phyloP scores from a whole-genome alignment of 1,140 invertebrate species.

The Acyrthosiphon pisum region DNA sequence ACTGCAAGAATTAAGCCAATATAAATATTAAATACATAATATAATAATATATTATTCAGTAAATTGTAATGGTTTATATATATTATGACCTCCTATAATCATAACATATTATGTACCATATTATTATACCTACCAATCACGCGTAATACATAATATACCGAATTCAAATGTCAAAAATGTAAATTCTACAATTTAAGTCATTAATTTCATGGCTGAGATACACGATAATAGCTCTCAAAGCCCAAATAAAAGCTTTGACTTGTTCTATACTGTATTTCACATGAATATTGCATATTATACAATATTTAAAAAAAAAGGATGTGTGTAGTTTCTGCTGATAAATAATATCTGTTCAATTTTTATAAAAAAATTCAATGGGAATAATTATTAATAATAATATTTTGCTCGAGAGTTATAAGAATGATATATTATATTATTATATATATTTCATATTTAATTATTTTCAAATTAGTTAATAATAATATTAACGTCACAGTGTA shows the following conservation, averaged over 20 bases:
- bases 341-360: too few species aligned
- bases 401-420: too few species aligned
- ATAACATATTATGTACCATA: not conserved
- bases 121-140: not conserved
- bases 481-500: not conserved
- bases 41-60: not conserved
- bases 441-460: not conserved
- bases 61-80: not conserved
- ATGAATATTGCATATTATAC: too few species aligned
- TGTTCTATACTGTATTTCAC: too few species aligned
- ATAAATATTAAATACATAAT: not conserved
- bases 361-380: too few species aligned
- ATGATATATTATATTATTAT: not conserved
- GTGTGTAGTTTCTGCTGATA: too few species aligned
- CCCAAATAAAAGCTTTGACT: too few species aligned
- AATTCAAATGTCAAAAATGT: not conserved
- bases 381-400: too few species aligned
- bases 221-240: too few species aligned
- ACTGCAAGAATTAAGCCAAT: not conserved
- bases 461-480: not conserved
- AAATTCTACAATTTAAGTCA: not conserved
- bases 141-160: not conserved
- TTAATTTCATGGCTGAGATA: too few species aligned
- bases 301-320: too few species aligned
- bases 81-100: not conserved